phyloP scores from a whole-genome alignment of 2,113 vertebrate genomes.

The Rana temporaria region DNA sequence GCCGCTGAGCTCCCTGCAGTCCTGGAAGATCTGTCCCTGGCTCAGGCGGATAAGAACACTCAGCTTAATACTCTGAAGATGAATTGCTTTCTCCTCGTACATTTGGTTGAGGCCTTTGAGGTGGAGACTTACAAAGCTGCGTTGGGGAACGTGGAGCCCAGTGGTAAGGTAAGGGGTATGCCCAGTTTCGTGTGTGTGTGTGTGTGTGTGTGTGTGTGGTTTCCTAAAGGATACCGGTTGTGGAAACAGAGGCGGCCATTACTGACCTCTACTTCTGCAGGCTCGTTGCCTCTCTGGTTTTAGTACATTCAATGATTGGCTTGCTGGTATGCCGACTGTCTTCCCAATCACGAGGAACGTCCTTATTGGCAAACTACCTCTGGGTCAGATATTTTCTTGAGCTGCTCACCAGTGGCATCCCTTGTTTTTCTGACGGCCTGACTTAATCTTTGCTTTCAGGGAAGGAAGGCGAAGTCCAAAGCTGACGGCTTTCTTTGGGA shows the following conservation, averaged over 20 bases:
- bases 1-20: conserved; percentile 79
- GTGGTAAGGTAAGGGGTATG: conserved; percentile 67
- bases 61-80: conserved; percentile 92
- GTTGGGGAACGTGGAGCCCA: conserved; percentile 74
- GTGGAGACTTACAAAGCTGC: conserved; percentile 73
- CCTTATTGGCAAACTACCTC: too few relatives aligned
- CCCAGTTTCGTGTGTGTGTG: not conserved
- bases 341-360: too few relatives aligned
- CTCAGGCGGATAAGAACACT: conserved; percentile 73
- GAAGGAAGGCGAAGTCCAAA: conserved; percentile 80
- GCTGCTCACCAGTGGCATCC: too few relatives aligned
- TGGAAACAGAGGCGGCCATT: too few relatives aligned
- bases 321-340: too few relatives aligned
- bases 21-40: conserved; percentile 71
- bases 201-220: not conserved
- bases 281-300: too few relatives aligned
- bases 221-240: too few relatives aligned
- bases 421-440: not conserved
- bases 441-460: conserved; percentile 67
- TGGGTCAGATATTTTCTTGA: too few relatives aligned
- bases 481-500: conserved; percentile 83
- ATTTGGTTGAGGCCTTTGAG: conserved; percentile 86
- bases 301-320: too few relatives aligned
- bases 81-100: conserved; percentile 88
- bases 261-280: too few relatives aligned